Conservation (phyloP, 2,888 invertebrate genomes). For the Thymelicus acteon region DNA sequence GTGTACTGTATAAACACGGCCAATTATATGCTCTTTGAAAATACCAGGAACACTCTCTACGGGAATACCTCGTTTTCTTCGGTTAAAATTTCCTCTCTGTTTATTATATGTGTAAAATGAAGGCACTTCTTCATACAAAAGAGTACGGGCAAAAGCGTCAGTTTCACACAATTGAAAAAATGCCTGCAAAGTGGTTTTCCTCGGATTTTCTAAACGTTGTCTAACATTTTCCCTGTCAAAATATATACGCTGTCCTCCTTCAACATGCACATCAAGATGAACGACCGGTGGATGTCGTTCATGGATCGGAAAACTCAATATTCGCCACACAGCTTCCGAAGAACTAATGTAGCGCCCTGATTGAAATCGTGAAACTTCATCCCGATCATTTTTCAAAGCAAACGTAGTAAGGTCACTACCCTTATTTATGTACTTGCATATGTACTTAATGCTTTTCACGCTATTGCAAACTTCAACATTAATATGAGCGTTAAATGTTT, state of each 20-base stretch:
- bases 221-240: no score
- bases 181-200: not conserved
- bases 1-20: not conserved
- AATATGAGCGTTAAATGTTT: conserved; percentile 44
- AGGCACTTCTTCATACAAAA: not conserved
- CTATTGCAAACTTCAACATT: conserved; percentile 61
- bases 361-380: conserved; percentile 42
- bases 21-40: not conserved
- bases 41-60: not conserved
- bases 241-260: no score
- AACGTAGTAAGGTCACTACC: conserved; percentile 48
- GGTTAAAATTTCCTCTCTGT: not conserved
- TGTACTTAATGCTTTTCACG: conserved; percentile 61
- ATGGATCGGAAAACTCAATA: conserved; percentile 20
- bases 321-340: conserved; percentile 42
- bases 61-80: not conserved
- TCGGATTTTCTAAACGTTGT: no score
- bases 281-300: no score
- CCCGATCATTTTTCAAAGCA: conserved; percentile 37
- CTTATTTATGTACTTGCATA: conserved; percentile 45
- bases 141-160: not conserved
- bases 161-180: not conserved
- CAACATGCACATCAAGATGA: no score
- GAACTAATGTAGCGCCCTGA: conserved; percentile 39
- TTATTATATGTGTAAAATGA: not conserved